Percentiles rank a stretch among this genome's conserved stretches.
These are phyloP conservation scores for Ctenomys sociabilis DNA, from an alignment of 2,113 vertebrate species.

Conservation along the genomic window DNA sequence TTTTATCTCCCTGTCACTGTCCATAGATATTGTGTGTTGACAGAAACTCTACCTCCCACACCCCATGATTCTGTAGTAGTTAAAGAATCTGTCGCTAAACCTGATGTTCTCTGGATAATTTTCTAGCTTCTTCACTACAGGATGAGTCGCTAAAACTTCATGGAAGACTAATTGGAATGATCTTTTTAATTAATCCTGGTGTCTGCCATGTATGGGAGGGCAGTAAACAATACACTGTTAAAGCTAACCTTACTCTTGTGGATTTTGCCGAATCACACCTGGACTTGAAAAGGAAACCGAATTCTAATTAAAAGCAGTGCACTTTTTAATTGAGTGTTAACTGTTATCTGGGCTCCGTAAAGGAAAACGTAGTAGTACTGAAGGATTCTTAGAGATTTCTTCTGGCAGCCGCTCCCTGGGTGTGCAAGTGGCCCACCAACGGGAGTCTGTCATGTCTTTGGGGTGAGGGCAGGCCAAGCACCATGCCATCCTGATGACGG, in stretches of 20 bases:
- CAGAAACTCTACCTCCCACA: not conserved
- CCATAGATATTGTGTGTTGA: not conserved
- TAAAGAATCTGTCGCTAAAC: slow-evolving; percentile 13
- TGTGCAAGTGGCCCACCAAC: not conserved
- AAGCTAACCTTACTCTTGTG: slow-evolving; percentile 34
- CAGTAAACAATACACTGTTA: slow-evolving; percentile 46
- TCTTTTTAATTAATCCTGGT: slow-evolving; percentile 54
- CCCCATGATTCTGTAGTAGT: not conserved
- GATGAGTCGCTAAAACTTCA: slow-evolving; percentile 18
- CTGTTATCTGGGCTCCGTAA: slow-evolving; percentile 4
- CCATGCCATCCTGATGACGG: not conserved
- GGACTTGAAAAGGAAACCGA: slow-evolving; percentile 44
- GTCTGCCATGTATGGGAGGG: not conserved
- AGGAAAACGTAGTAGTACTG: not conserved
- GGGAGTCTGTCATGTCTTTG: not conserved
- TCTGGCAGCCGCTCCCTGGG: not conserved
- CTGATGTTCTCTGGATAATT: not conserved
- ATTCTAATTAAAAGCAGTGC: slow-evolving; percentile 34
- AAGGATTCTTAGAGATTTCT: slow-evolving; percentile 2
- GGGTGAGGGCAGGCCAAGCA: not conserved
- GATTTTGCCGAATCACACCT: slow-evolving; percentile 18
- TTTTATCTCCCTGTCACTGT: not conserved
- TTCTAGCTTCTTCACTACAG: not conserved
- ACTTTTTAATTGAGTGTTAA: slow-evolving; percentile 43
- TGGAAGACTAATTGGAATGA: slow-evolving; percentile 1